Conservation (phyloP, 2,113 vertebrate species). For the Talpa occidentalis region DNA sequence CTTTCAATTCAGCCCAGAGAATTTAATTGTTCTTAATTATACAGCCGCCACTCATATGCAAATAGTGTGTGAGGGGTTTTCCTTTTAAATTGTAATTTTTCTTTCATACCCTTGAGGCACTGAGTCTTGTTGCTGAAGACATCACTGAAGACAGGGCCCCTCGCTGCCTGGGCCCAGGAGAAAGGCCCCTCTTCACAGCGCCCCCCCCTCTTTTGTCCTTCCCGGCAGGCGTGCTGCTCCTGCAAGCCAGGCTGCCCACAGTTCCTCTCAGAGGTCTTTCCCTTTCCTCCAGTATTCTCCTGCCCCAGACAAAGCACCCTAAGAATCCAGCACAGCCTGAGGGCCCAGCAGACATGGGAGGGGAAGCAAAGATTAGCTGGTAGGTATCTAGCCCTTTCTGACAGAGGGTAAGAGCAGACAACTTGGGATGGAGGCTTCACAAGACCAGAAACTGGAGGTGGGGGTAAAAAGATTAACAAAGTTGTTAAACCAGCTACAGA, state of each 20-base stretch:
- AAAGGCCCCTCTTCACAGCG: background rate
- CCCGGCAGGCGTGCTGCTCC: background rate
- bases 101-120: conserved; percentile 63
- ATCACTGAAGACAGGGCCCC: background rate
- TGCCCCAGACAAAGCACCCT: background rate
- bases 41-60: conserved; percentile 75
- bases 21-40: conserved; percentile 73
- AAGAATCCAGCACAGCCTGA: no score
- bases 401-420: no score
- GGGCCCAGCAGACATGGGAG: background rate
- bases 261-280: background rate
- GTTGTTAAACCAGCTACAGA: no score
- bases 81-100: conserved; percentile 75
- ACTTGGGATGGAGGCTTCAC: no score
- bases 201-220: background rate
- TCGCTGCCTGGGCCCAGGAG: background rate
- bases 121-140: conserved; percentile 60
- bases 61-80: conserved; percentile 52
- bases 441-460: no score
- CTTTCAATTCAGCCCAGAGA: conserved; percentile 41
- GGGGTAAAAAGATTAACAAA: no score
- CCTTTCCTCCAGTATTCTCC: background rate
- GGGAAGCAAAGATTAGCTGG: background rate
- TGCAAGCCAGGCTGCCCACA: background rate
- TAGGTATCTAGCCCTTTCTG: no score